These are phyloP conservation scores for Poeciliopsis occidentalis DNA, from an alignment of 2,113 vertebrate genomes.

Conservation along the genomic window DNA sequence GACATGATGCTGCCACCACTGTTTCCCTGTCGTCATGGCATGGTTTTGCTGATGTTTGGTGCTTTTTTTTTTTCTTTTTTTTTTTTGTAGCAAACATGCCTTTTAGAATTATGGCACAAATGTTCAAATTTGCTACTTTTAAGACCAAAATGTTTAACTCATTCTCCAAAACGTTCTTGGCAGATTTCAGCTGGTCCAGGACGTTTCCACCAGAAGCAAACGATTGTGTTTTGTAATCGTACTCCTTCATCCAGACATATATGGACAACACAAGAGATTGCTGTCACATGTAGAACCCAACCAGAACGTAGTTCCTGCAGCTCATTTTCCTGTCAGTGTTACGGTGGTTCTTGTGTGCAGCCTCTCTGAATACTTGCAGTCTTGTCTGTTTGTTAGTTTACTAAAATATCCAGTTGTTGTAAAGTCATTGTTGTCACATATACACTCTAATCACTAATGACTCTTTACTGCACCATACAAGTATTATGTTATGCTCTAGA, in stretches of 20 bases:
- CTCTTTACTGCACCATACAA: not conserved
- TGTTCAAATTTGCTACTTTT: too few species aligned
- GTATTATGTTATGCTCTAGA: not conserved
- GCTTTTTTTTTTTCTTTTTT: not conserved
- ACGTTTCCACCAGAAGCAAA: too few species aligned
- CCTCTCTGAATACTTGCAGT: too few species aligned
- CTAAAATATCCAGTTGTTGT: too few species aligned
- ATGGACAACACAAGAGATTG: not conserved
- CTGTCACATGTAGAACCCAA: too few species aligned
- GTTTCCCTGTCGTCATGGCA: not conserved
- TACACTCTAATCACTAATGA: not conserved
- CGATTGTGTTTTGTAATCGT: too few species aligned
- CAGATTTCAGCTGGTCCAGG: too few species aligned
- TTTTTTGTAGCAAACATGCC: not conserved
- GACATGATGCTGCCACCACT: not conserved
- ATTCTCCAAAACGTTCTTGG: too few species aligned
- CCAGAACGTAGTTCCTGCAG: not conserved
- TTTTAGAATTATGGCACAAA: too few species aligned
- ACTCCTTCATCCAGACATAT: not conserved
- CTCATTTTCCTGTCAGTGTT: not conserved
- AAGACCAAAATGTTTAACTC: too few species aligned
- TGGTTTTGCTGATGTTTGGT: not conserved
- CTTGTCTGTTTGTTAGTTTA: too few species aligned
- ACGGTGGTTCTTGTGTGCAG: not conserved
- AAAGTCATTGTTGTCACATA: not conserved